Conservation (phyloP, 2,888 invertebrate species). For the Mellilla xanthometata region DNA sequence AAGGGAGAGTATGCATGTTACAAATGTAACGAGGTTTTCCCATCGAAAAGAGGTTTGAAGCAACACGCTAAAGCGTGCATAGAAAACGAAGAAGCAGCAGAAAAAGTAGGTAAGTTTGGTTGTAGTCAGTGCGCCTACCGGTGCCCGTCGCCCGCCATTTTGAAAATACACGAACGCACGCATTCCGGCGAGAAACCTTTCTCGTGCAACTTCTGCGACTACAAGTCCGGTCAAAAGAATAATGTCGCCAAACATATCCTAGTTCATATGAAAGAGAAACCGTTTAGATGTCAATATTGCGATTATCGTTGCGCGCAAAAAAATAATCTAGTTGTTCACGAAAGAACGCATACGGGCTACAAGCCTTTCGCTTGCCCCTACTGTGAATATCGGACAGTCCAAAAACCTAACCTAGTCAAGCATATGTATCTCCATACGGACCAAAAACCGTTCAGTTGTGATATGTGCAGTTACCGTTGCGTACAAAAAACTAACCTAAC, state of each 20-base stretch:
- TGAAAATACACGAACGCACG: conserved; percentile 75
- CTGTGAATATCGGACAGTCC: conserved; percentile 75
- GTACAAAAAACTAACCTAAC: conserved; percentile 77
- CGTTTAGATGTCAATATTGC: conserved; percentile 75
- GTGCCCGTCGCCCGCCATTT: conserved; percentile 76
- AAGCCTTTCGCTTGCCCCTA: conserved; percentile 77
- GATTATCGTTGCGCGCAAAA: conserved; percentile 77
- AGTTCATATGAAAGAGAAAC: conserved; percentile 79
- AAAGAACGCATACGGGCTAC: conserved; percentile 75
- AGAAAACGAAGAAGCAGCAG: conserved; percentile 40
- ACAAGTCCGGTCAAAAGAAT: conserved; percentile 77
- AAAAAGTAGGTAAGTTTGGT: conserved; percentile 65
- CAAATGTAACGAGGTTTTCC: conserved; percentile 64
- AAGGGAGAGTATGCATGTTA: conserved; percentile 70
- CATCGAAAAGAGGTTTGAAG: conserved; percentile 64
- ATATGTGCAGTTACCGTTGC: conserved; percentile 71
- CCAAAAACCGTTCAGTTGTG: conserved; percentile 76
- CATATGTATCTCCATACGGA: conserved; percentile 79
- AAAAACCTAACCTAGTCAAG: conserved; percentile 77
- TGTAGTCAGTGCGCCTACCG: conserved; percentile 71
- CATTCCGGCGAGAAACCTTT: conserved; percentile 77
- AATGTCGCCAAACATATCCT: conserved; percentile 78
- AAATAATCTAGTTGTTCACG: conserved; percentile 76
- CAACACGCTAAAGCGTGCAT: conserved; percentile 62
- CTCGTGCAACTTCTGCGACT: conserved; percentile 72